These are phyloP conservation scores for Sycophila sp. DNA, from an alignment of 1,140 invertebrate genomes.

Conservation along the genomic window DNA sequence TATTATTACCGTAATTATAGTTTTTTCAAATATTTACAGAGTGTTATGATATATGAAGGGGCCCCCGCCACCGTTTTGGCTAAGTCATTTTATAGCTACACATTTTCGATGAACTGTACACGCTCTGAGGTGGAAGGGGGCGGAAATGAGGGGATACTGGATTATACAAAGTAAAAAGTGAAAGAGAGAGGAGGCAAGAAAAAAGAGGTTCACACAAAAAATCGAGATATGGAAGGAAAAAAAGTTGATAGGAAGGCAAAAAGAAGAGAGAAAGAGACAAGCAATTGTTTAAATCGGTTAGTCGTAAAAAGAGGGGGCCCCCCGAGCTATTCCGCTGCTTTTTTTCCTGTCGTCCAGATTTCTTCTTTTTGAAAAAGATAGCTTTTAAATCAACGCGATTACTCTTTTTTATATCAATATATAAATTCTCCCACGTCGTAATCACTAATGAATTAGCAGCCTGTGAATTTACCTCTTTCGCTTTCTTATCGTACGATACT, in stretches of 20 bases:
- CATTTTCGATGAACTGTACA: conserved; percentile 37
- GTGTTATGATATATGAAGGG: conserved; percentile 37
- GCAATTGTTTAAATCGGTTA: conserved; percentile 6
- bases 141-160: not conserved
- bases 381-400: conserved; percentile 33
- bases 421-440: conserved; percentile 28
- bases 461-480: conserved; percentile 21
- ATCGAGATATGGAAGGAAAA: too few relatives aligned
- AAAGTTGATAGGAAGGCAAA: conserved; percentile 1
- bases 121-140: conserved; percentile 12
- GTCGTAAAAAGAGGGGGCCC: conserved; percentile 31
- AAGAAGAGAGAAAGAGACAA: conserved; percentile 23
- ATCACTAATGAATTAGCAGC: conserved; percentile 33
- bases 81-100: conserved; percentile 46
- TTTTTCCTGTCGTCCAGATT: conserved; percentile 14
- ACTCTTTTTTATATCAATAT: conserved; percentile 12
- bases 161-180: not conserved
- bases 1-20: conserved; percentile 58
- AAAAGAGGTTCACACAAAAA: conserved; percentile 24
- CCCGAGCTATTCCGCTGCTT: conserved; percentile 13
- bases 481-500: conserved; percentile 22
- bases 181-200: not conserved
- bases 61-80: conserved; percentile 32
- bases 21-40: conserved; percentile 42
- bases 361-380: conserved; percentile 29